A percentile compares a stretch with the other conserved stretches of the same genome.
These are phyloP conservation scores for Lamproptera curius DNA, from an alignment of 2,888 invertebrate genomes.

Conservation along the genomic window DNA sequence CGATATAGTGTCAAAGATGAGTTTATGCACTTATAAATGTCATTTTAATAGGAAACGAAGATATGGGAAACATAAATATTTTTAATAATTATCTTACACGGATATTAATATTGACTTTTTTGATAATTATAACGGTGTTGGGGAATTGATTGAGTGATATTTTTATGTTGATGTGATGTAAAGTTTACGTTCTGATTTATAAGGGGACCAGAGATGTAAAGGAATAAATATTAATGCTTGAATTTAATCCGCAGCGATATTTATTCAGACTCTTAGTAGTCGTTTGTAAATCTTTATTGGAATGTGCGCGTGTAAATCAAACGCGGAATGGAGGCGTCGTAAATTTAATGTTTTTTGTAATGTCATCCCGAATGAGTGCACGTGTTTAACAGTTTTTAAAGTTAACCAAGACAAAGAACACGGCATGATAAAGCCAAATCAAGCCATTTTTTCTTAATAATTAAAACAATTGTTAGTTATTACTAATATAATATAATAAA, in stretches of 20 bases:
- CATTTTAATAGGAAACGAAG: too few species aligned
- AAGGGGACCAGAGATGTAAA: constrained; percentile 21
- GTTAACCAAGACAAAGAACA: too few species aligned
- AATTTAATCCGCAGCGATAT: constrained; percentile 14
- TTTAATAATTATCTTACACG: too few species aligned
- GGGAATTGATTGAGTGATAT: constrained; percentile 29
- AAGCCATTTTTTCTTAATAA: too few species aligned
- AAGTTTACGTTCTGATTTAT: constrained; percentile 25
- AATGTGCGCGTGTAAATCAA: constrained; percentile 9
- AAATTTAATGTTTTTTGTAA: background rate
- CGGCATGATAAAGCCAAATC: too few species aligned
- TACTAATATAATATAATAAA: too few species aligned
- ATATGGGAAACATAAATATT: too few species aligned
- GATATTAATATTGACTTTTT: constrained; percentile 25
- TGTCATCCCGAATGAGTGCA: background rate
- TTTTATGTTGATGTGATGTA: constrained; percentile 27
- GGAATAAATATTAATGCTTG: constrained; percentile 17
- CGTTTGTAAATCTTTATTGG: constrained; percentile 4
- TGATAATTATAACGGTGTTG: constrained; percentile 33
- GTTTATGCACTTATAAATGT: too few species aligned
- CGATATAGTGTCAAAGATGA: constrained; percentile 20
- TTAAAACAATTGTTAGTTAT: too few species aligned
- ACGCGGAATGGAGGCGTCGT: background rate
- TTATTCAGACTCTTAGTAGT: constrained; percentile 2
- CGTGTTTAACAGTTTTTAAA: too few species aligned